A percentile compares a stretch with the other conserved stretches of the same genome.
Conservation (phyloP, 2,113 vertebrate species). For the Sinocyclocheilus anshuiensis region DNA sequence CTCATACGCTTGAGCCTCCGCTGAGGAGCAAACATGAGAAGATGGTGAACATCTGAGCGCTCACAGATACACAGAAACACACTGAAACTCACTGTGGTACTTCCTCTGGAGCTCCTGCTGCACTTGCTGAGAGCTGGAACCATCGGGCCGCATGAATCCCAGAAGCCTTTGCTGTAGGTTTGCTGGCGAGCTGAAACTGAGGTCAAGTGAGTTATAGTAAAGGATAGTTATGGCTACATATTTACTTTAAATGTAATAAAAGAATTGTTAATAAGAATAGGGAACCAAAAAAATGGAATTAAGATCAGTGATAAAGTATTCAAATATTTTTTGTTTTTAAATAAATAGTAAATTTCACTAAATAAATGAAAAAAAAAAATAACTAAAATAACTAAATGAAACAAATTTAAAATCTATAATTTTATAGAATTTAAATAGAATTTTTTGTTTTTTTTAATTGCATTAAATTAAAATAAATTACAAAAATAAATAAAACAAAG, state of each 20-base stretch:
- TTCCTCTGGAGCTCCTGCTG: conserved; percentile 97
- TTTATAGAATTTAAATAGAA: too few relatives aligned
- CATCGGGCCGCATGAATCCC: conserved; percentile 90
- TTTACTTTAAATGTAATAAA: background rate
- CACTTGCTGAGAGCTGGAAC: conserved; percentile 89
- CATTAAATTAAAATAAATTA: too few relatives aligned
- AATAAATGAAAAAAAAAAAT: too few relatives aligned
- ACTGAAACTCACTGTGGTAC: conserved; percentile 82
- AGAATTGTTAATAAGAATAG: background rate
- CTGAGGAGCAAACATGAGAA: conserved; percentile 61
- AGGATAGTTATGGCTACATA: too few relatives aligned
- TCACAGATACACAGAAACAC: background rate
- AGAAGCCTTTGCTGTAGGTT: conserved; percentile 89
- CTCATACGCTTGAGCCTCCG: conserved; percentile 91
- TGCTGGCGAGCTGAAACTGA: conserved; percentile 83
- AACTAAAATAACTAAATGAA: too few relatives aligned
- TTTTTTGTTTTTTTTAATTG: too few relatives aligned
- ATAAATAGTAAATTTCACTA: too few relatives aligned
- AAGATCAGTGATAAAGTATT: background rate
- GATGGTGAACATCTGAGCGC: background rate
- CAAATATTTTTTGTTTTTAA: background rate
- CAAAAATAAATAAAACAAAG: too few relatives aligned
- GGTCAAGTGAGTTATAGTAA: background rate
- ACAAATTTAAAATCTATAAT: too few relatives aligned
- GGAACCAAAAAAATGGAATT: background rate